Percentiles rank a stretch among this genome's conserved stretches.
Conservation (phyloP, 2,888 invertebrate genomes). For the Criorhina ranunculi region DNA sequence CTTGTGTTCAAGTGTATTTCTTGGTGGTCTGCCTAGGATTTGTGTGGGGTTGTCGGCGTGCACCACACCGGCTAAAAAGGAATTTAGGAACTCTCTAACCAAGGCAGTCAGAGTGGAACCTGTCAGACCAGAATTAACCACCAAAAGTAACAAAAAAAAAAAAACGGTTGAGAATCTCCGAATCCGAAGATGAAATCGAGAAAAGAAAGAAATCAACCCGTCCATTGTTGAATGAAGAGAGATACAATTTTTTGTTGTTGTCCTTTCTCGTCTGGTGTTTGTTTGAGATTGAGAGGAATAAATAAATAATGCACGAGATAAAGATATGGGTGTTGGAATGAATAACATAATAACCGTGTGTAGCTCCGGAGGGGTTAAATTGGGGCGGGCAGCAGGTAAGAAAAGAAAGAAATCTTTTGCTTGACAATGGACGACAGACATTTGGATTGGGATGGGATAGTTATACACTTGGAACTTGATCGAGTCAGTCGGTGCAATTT, state of each 20-base stretch:
- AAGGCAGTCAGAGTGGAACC: slow-evolving; percentile 76
- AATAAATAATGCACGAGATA: slow-evolving; percentile 62
- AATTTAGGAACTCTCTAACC: slow-evolving; percentile 65
- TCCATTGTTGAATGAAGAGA: slow-evolving; percentile 71
- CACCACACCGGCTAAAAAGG: slow-evolving; percentile 69
- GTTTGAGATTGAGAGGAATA: slow-evolving; percentile 41
- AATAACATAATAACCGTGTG: slow-evolving; percentile 70
- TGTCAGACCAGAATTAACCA: slow-evolving; percentile 74
- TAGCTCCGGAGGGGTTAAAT: slow-evolving; percentile 42
- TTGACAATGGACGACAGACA: slow-evolving; percentile 25
- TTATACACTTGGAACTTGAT: neutral
- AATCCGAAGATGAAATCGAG: neutral
- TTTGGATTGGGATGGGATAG: neutral
- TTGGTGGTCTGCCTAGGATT: slow-evolving; percentile 2
- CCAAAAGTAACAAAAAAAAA: slow-evolving; percentile 29
- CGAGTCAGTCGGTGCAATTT: slow-evolving; percentile 6
- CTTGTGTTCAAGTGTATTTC: slow-evolving; percentile 1
- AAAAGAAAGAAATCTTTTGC: neutral
- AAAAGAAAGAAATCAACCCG: slow-evolving; percentile 43
- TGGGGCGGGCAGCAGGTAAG: slow-evolving; percentile 41
- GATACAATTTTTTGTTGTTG: slow-evolving; percentile 33
- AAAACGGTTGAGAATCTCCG: slow-evolving; percentile 36
- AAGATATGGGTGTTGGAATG: slow-evolving; percentile 70
- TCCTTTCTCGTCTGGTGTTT: neutral
- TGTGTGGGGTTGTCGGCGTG: slow-evolving; percentile 23